These are phyloP conservation scores for Xestia sexstrigata DNA, from an alignment of 2,888 invertebrate genomes.

Conservation along the genomic window DNA sequence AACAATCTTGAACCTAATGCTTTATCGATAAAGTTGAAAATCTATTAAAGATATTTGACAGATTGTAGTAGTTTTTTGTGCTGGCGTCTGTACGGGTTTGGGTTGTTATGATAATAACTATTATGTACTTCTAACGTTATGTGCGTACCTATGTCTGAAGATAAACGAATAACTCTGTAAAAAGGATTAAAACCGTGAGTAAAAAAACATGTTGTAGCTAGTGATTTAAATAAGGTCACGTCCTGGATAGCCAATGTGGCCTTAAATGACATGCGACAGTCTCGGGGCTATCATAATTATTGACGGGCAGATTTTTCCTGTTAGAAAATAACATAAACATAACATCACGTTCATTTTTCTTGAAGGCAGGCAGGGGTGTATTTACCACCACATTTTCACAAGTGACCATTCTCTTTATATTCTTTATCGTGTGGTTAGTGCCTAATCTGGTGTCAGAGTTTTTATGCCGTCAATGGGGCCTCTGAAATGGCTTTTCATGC, in stretches of 20 bases:
- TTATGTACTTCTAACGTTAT: neutral
- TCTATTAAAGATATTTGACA: no score
- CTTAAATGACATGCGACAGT: constrained; percentile 49
- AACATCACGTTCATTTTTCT: neutral
- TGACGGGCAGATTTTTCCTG: constrained; percentile 36
- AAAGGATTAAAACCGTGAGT: neutral
- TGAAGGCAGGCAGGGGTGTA: neutral
- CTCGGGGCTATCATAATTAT: constrained; percentile 35
- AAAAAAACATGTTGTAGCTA: constrained; percentile 27
- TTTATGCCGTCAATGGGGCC: no score
- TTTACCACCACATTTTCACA: neutral
- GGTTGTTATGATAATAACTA: no score
- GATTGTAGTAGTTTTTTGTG: no score
- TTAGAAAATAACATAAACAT: neutral
- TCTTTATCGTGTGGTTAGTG: no score
- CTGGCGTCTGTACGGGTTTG: no score
- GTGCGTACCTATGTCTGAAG: neutral
- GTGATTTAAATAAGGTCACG: constrained; percentile 50
- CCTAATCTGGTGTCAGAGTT: no score
- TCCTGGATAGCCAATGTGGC: constrained; percentile 58
- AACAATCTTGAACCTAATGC: no score
- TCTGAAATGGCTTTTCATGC: no score
- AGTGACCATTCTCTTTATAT: no score
- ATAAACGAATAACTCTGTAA: neutral
- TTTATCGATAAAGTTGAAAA: no score